Evolutionary conservation across 2,888 invertebrate genomes (phyloP), one percentile per base, ranked within the genome.

Genomic region (Lutraria lutraria): DNA sequence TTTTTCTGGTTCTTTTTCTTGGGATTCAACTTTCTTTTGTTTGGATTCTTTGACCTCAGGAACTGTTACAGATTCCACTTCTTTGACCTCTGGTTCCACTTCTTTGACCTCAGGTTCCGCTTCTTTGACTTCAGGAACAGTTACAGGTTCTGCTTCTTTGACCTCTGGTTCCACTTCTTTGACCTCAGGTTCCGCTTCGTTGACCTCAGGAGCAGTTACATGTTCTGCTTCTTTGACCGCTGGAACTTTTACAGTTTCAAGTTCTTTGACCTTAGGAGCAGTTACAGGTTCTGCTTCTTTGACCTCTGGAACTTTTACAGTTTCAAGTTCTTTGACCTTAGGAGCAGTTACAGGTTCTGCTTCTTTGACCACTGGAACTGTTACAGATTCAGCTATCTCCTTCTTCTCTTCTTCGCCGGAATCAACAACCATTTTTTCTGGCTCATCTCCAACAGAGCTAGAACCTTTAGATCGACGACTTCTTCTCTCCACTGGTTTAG

Each of bases 401-500:
- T 54, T 76, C 29, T 81, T n/a, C 25, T 68, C 25, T 68, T 68
- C 63, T 25, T 2, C 43, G 15, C 13, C 56, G 29, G 52, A 52
- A 81, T 81, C 83, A 19, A 34, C 43, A 10, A 86, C 84, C 72
- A 60, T 72, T 25, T 81, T 86, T 72, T 83, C 88, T 56, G 84
- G 87, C 68, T 81, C 85, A 52, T 53, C 83, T 52, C 82, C 76
- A 19, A 63, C 85, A 31, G 83, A 79, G 25, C 83, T 29, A 12
- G 87, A 83, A 21, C 81, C 80, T 68, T 81, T 56, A n/a, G 43
- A n/a, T n/a, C 83, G 80, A 21, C 72, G 83, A 43, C 84, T 84
- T 31, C 80, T 54, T 85, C 89, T 85, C n/a, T 82, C 85, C 21
- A 85, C 25, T 31, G 87, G 82, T 54, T 85, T 83, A 13, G 81